phyloP scores from a whole-genome alignment of 2,113 vertebrate species.

The Siniperca knerii region DNA sequence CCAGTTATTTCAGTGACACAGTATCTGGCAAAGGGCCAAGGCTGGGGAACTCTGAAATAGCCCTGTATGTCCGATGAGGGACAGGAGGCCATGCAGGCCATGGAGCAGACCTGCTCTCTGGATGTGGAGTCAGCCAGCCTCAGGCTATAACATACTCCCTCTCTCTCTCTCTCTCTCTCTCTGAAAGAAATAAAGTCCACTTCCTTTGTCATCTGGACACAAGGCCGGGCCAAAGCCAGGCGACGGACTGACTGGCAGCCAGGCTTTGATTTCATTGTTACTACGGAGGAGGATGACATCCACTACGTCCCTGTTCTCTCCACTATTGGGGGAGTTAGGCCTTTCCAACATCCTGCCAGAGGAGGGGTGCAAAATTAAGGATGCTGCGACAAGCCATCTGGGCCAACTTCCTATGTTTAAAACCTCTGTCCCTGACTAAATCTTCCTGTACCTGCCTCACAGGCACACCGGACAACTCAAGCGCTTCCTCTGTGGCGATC shows the following conservation, averaged over 20 bases:
- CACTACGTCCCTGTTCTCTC: constrained; percentile 69
- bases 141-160: constrained; percentile 23
- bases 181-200: constrained; percentile 55
- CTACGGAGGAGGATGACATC: constrained; percentile 70
- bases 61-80: constrained; percentile 75
- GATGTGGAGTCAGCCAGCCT: constrained; percentile 87
- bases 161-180: constrained; percentile 28
- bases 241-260: constrained; percentile 75
- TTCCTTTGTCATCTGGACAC: constrained; percentile 78
- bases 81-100: constrained; percentile 87
- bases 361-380: constrained; percentile 75
- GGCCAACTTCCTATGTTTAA: constrained; percentile 81
- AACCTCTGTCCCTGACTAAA: constrained; percentile 77
- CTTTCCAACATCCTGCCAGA: constrained; percentile 84
- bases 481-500: constrained; percentile 73
- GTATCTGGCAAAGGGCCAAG: constrained; percentile 51
- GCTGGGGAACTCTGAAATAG: constrained; percentile 71
- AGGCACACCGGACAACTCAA: constrained; percentile 77
- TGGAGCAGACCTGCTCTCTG: constrained; percentile 89
- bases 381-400: constrained; percentile 83
- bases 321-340: constrained; percentile 63
- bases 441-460: constrained; percentile 84
- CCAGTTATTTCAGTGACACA: constrained; percentile 33
- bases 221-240: constrained; percentile 73
- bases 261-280: constrained; percentile 84